Percentiles rank a stretch among this genome's conserved stretches.
phyloP scores from a whole-genome alignment of 2,113 vertebrate species.

The Notothenia rossii region DNA sequence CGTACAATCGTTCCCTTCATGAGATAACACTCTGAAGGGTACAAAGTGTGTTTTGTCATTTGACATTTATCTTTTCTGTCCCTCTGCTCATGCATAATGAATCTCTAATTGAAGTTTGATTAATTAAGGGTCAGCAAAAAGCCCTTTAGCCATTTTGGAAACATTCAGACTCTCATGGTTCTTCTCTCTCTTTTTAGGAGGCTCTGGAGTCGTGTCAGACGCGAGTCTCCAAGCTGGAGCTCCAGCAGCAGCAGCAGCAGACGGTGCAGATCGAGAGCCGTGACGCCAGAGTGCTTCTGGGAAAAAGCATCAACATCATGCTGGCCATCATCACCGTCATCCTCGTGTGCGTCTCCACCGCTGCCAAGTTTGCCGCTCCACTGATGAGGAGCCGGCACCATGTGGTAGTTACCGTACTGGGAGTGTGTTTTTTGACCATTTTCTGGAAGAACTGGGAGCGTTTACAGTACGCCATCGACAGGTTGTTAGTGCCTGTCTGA shows the following conservation, averaged over 20 bases:
- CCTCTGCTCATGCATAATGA: not conserved
- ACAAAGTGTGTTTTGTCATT: constrained; percentile 1
- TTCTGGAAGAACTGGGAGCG: constrained; percentile 96
- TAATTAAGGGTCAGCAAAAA: constrained; percentile 36
- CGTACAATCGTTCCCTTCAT: not conserved
- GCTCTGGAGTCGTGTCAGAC: constrained; percentile 97
- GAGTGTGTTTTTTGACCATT: constrained; percentile 88
- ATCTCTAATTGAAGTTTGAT: not conserved
- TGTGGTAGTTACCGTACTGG: constrained; percentile 88
- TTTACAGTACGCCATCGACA: constrained; percentile 90
- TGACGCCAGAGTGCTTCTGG: constrained; percentile 91
- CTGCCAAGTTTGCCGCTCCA: constrained; percentile 93
- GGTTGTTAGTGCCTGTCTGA: constrained; percentile 88
- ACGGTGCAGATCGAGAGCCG: constrained; percentile 94
- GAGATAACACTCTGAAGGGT: not conserved
- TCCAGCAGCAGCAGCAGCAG: constrained; percentile 97
- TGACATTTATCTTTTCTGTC: constrained; percentile 14
- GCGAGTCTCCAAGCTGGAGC: constrained; percentile 94
- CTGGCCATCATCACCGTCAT: constrained; percentile 96
- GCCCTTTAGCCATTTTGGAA: not conserved
- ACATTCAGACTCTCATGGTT: not conserved
- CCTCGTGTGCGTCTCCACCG: constrained; percentile 96
- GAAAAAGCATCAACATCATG: constrained; percentile 97
- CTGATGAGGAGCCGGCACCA: constrained; percentile 93
- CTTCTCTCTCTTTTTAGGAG: constrained; percentile 81